Evolutionary conservation across 2,113 vertebrate species (phyloP).

Genomic region (Tylochromis polylepis): DNA sequence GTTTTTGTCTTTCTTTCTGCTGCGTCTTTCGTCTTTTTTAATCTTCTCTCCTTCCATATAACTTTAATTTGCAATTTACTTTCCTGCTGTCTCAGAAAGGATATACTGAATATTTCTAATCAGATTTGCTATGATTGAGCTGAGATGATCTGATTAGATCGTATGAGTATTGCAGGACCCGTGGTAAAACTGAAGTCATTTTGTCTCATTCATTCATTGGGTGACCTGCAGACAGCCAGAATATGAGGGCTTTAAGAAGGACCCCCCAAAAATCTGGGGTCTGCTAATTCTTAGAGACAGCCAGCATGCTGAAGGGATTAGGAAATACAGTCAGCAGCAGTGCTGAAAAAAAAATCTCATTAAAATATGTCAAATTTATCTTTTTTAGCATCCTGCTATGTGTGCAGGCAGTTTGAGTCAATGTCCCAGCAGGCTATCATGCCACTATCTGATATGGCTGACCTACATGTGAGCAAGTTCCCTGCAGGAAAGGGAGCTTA

Average conservation of each 20-base stretch:
- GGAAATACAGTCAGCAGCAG: not conserved
- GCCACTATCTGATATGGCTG: slow-evolving; percentile 46
- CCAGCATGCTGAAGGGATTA: not conserved
- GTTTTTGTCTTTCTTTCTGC: not conserved
- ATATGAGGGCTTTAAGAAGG: not conserved
- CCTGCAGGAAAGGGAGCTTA: slow-evolving; percentile 30
- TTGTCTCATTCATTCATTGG: slow-evolving; percentile 1
- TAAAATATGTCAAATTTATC: not conserved
- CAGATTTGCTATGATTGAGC: slow-evolving; percentile 13
- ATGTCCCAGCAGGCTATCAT: slow-evolving; percentile 23
- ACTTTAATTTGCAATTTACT: not conserved
- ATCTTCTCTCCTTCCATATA: not conserved
- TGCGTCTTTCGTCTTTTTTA: not conserved
- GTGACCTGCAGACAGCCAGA: not conserved
- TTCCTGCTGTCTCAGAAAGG: not conserved
- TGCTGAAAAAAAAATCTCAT: not conserved
- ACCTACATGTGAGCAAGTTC: slow-evolving; percentile 59
- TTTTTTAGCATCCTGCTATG: not conserved
- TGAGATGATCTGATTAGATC: slow-evolving; percentile 31
- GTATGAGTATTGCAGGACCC: not conserved
- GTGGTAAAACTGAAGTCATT: not conserved
- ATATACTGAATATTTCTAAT: slow-evolving; percentile 13
- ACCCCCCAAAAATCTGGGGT: not conserved
- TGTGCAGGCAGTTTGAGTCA: slow-evolving; percentile 3
- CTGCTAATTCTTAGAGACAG: slow-evolving; percentile 20